Base-by-base conservation (phyloP, 2,888 invertebrate species). In the Lagria hirta region DNA sequence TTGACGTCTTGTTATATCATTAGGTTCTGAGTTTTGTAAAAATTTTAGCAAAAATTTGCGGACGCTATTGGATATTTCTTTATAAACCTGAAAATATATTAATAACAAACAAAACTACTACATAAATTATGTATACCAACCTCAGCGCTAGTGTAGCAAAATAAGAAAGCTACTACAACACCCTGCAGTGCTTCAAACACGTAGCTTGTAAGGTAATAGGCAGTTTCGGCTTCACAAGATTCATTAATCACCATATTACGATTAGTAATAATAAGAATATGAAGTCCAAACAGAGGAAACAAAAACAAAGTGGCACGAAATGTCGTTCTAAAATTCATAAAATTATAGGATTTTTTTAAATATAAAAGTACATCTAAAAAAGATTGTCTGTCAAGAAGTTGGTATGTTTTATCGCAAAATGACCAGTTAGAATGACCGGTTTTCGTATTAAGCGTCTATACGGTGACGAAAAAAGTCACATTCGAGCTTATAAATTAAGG, bases 251-350 rank as follows among this genome's bases (percentile, higher is more conserved):
- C 77, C 8, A 69, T 67, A 2, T 79, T 78, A 35, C 78, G 67
- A 20, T 80, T 72, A 1, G 78, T 75, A 0, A 81, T 79, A 36
- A 84, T 68, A 10, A 85, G 71, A 56, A 84, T 82, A 58, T 85
- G 84, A 0, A 82, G 73, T 1, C 86, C 86, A 53, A 86, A 83
- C 18, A 86, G 69, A 1, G 85, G 84, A 67, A 85, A 77, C 51
- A 86, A 72, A 55, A 85, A 81, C 28, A 84, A 56, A 0, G 82
- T 81, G 0, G 84, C 83, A 59, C 81, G 80, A 10, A 81, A 74
- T 16, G 82, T 80, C 48, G 74, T 76, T 65, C 83, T 83, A 62
- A 59, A 65, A 68, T 48, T n/a, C 18, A 18, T 18, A 18, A 18
- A 35, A 32, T 6, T 20, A 15, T 18, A 18, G 7, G 18, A 18